Evolutionary conservation across 2,888 invertebrate species (phyloP).

Genomic region (Diploptera punctata): DNA sequence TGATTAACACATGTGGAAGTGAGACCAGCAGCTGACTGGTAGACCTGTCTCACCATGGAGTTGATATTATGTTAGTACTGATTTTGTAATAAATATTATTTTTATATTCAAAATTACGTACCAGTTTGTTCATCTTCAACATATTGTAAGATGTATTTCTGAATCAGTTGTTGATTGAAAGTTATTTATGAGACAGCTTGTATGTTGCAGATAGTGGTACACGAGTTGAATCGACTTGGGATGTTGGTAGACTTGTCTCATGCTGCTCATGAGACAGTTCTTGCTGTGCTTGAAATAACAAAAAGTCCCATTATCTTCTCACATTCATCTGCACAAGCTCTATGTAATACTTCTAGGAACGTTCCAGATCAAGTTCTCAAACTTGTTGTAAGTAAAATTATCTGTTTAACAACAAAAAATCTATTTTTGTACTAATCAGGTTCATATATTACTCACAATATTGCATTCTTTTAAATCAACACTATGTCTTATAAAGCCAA

Average conservation of each 20-base stretch:
- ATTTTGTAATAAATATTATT: too few species aligned
- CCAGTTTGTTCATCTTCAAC: too few species aligned
- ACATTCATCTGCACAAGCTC: slow-evolving; percentile 85
- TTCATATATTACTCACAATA: not conserved
- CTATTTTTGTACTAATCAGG: not conserved
- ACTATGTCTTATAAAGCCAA: too few species aligned
- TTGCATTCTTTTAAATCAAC: not conserved
- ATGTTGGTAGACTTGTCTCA: slow-evolving; percentile 93
- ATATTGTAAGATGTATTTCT: too few species aligned
- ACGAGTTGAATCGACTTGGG: slow-evolving; percentile 92
- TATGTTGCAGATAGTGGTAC: slow-evolving; percentile 71
- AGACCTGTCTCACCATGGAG: too few species aligned
- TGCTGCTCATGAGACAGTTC: slow-evolving; percentile 85
- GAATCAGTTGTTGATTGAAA: too few species aligned
- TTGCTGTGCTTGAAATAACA: slow-evolving; percentile 57
- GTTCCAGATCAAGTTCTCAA: slow-evolving; percentile 84
- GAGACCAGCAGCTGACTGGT: too few species aligned
- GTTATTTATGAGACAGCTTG: too few species aligned
- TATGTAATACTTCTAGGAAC: slow-evolving; percentile 88
- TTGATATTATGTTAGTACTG: too few species aligned
- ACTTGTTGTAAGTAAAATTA: slow-evolving; percentile 59
- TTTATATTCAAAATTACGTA: too few species aligned
- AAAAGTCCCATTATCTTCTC: slow-evolving; percentile 84
- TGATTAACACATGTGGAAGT: too few species aligned
- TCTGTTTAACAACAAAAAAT: not conserved